These are phyloP conservation scores for Sinopyrophorus schimmeli DNA, from an alignment of 2,888 invertebrate species.

Conservation along the genomic window DNA sequence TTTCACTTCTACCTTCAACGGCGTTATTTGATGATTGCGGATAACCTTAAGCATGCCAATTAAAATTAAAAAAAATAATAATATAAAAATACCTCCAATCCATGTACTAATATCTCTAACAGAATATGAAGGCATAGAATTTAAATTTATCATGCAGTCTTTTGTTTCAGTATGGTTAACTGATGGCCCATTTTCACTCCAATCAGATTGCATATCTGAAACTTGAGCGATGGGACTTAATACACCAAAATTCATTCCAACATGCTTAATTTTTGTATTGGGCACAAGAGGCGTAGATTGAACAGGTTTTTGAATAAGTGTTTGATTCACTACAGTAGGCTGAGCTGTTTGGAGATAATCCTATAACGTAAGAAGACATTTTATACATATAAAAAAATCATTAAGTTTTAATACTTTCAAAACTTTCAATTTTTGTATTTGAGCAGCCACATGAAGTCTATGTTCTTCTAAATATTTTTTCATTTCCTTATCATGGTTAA, in stretches of 20 bases:
- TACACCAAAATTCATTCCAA: constrained; percentile 57
- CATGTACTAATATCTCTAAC: constrained; percentile 69
- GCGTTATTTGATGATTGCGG: constrained; percentile 22
- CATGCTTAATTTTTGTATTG: constrained; percentile 30
- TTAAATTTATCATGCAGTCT: neutral
- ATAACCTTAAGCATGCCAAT: constrained; percentile 23
- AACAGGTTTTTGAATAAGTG: constrained; percentile 6
- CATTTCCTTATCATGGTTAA: constrained; percentile 55
- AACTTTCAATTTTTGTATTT: constrained; percentile 67
- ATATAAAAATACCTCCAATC: constrained; percentile 59
- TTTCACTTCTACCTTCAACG: constrained; percentile 13
- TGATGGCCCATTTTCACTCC: neutral
- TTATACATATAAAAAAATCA: neutral
- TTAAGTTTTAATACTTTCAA: constrained; percentile 59
- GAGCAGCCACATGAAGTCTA: constrained; percentile 64
- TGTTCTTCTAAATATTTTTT: constrained; percentile 64
- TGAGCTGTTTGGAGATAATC: constrained; percentile 38
- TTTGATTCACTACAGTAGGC: constrained; percentile 14
- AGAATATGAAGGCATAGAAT: constrained; percentile 56
- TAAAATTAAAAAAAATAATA: constrained; percentile 41
- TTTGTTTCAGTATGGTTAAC: neutral
- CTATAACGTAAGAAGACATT: constrained; percentile 36
- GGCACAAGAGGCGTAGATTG: constrained; percentile 50
- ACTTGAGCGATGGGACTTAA: constrained; percentile 60
- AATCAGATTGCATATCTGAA: constrained; percentile 46